Evolutionary conservation across 1,140 invertebrate genomes (phyloP), one percentile per base, ranked within the genome.

Genomic region (Drosophila lowei): DNA sequence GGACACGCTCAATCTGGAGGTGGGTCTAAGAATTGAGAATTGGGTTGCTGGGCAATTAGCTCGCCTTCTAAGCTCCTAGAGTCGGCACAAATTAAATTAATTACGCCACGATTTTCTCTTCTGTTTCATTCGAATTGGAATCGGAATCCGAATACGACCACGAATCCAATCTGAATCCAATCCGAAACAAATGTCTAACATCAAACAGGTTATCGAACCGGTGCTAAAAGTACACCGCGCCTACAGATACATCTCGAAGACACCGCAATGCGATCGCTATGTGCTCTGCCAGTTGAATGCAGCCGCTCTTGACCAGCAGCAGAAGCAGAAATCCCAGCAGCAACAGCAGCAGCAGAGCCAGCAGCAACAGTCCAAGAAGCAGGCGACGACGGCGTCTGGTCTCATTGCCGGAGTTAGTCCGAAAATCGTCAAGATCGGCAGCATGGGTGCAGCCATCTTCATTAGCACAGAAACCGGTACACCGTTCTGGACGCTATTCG

Each of bases 251-350:
- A 94, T 94, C 2, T 92, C 93, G 6, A 93, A 94, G 66, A 92
- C 93, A 34, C 95, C 95, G 18, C 93, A 94, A 48, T 97, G 96
- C 90, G 95, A 95, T 68, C 93, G 93, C 61, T 95, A 96, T 79
- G 94, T 96, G 16, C 92, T 96, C 64, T 97, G 96, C 85, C 91
- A 95, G 8, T 93, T 96, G 9, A 96, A 96, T 78, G 92, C 94
- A 72, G 93, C 93, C 41, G 91, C 63, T 92, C 93, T 91, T 92
- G 74, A 61, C 92, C 81, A 75, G 42, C 79, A 84, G 43, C 41
- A 81, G 73, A 77, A 77, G 4, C 74, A 74, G 41, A 60, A 70
- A 92, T 61, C 76, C 16, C 58, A 74, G 5, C 67, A 77, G 8
- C 59, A 77, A 34, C 56, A 62, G 11, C 43, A 58, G n/a, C 59